Percentiles rank a stretch among this genome's conserved stretches.
Conservation (phyloP, 2,113 vertebrate genomes). For the Bujurquina vittata region DNA sequence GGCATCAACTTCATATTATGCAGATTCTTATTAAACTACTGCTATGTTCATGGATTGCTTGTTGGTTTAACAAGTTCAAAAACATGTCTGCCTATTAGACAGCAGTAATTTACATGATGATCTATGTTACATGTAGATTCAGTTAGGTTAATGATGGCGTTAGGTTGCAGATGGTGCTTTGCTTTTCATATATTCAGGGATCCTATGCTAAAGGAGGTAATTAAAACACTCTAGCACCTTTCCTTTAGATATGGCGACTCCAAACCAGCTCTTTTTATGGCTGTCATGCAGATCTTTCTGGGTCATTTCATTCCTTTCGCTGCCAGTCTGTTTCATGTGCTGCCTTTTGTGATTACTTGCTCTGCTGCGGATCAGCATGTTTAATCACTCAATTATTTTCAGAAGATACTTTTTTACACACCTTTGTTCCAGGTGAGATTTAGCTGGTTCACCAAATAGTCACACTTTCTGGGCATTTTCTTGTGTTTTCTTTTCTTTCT, state of each 20-base stretch:
- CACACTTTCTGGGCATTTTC: fast-evolving
- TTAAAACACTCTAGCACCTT: not conserved
- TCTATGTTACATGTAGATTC: not conserved
- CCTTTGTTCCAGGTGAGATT: not conserved
- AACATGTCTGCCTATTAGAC: not conserved
- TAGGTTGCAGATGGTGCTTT: not conserved
- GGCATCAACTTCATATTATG: not conserved
- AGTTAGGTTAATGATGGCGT: not conserved
- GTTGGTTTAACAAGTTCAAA: not conserved
- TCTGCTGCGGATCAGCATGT: not conserved
- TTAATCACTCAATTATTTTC: not conserved
- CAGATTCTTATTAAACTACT: not conserved
- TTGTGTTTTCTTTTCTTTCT: not conserved
- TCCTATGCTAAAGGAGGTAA: not conserved
- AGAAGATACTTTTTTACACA: not conserved
- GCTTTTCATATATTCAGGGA: not conserved
- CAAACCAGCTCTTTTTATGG: not conserved
- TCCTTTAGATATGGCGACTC: not conserved
- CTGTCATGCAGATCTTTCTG: not conserved
- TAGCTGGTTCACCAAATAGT: not conserved
- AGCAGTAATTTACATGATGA: not conserved
- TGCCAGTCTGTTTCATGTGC: not conserved
- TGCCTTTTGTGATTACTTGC: not conserved
- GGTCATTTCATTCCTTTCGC: not conserved
- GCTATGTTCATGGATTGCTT: not conserved